Conservation (phyloP, 35 echinoderm and acorn worm species). For the Apostichopus japonicus region DNA sequence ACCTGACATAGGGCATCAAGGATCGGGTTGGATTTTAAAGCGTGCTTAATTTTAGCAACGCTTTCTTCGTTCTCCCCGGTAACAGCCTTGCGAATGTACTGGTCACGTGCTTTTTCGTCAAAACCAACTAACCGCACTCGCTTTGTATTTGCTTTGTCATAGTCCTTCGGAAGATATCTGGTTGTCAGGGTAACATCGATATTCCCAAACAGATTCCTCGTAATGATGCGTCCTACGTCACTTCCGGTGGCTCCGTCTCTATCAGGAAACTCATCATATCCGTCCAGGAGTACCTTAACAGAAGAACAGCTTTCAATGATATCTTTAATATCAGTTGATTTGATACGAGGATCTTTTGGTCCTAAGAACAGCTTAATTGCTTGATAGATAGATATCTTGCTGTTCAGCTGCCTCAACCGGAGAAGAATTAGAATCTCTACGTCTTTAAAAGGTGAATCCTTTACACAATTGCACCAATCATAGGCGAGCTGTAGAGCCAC, state of each 20-base stretch:
- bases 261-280: background rate
- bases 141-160: background rate
- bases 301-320: background rate
- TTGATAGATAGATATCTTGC: too few species aligned
- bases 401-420: too few species aligned
- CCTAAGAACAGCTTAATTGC: too few species aligned
- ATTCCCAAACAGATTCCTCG: background rate
- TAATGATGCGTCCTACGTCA: background rate
- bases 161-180: background rate
- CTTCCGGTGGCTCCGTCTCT: background rate
- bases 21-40: background rate
- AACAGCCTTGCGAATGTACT: slow-evolving; percentile 24
- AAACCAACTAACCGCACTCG: background rate
- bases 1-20: slow-evolving; percentile 4
- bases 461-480: too few species aligned
- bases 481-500: too few species aligned
- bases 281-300: background rate
- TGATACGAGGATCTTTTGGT: too few species aligned
- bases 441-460: too few species aligned
- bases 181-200: background rate
- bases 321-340: background rate
- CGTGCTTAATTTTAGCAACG: background rate
- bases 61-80: background rate
- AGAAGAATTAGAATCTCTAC: too few species aligned
- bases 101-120: background rate